A percentile compares a stretch with the other conserved stretches of the same genome.
These are phyloP conservation scores for Enteromius unitaeniatus DNA, from an alignment of 2,797 vertebrate species.

Conservation along the genomic window DNA sequence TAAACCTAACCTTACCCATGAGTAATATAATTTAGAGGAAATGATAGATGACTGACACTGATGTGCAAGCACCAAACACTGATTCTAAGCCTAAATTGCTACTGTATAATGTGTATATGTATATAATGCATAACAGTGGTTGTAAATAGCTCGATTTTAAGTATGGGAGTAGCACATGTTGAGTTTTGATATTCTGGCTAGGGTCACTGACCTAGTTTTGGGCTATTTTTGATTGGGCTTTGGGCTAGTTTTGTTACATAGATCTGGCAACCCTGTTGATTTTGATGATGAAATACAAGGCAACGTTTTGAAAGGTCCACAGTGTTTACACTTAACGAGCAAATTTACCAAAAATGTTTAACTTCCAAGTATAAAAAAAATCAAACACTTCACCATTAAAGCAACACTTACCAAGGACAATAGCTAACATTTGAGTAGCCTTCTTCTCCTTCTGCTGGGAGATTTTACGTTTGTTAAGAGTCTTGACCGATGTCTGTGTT, in stretches of 20 bases:
- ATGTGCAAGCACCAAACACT: no score
- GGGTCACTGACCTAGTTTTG: neutral
- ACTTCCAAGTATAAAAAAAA: neutral
- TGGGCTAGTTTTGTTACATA: neutral
- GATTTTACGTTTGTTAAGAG: slow-evolving; percentile 92
- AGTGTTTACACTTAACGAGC: neutral
- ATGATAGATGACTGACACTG: no score
- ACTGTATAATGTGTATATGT: neutral
- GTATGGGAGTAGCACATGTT: neutral
- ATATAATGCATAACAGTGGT: neutral
- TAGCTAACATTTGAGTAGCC: slow-evolving; percentile 98
- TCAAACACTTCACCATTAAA: neutral
- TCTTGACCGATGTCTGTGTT: slow-evolving; percentile 90
- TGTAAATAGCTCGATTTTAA: neutral
- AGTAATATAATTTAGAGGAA: no score
- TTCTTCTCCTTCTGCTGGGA: slow-evolving; percentile 99
- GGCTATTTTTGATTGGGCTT: neutral
- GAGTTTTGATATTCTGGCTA: neutral
- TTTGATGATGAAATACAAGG: neutral
- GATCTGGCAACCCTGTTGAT: neutral
- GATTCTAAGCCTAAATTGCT: neutral
- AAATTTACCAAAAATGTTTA: slow-evolving; percentile 11
- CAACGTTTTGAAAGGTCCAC: neutral
- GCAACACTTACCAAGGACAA: slow-evolving; percentile 89
- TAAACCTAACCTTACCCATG: no score